Base-by-base conservation (phyloP, 2,113 vertebrate species). In the Vulpes vulpes region DNA sequence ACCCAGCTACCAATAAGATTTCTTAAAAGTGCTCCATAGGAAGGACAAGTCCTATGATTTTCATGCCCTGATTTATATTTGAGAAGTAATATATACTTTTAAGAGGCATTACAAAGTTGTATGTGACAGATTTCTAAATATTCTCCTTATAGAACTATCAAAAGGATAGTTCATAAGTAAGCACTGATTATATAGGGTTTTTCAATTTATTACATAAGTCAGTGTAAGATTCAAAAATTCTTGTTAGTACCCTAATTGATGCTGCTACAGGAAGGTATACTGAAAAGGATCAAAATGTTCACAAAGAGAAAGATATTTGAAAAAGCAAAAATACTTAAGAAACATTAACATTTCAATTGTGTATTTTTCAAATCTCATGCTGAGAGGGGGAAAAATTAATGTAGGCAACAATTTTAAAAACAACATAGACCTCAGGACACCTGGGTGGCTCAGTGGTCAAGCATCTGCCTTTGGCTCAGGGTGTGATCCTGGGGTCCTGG, bases 291-390 rank as follows among this genome's bases (percentile, higher is more conserved):
- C 5, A 38, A 94, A 79, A 53, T 60, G 57, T 64, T 91, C 49
- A 51, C 35, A 92, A 67, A 82, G 64, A 73, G 43, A 60, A 92
- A 88, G 65, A 51, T 3, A 86, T 25, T 51, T 88, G 65, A 89
- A 71, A 71, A 96, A 96, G 27, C 51, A 64, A 88, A 32, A 93
- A 91, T 32, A 94, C 4, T 76, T 84, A 76, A 64, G 12, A 65
- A 64, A 97, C 57, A 82, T 59, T 16, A 88, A 62, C 59, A 89
- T 71, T 79, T 53, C 30, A 73, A 74, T 32, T 92, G 35, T n/a
- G 10, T 80, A 80, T 60, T 92, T 92, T 92, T 85, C 10, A 96
- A 79, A 43, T 81, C 11, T 94, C 67, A 94, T n/a, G 12, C 22
- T 89, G 60, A 82, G 22, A 69, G 7, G 64, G 60, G 17, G 30